phyloP scores from a whole-genome alignment of 64 coral and sea anemone genomes.

The Montipora sp. region DNA sequence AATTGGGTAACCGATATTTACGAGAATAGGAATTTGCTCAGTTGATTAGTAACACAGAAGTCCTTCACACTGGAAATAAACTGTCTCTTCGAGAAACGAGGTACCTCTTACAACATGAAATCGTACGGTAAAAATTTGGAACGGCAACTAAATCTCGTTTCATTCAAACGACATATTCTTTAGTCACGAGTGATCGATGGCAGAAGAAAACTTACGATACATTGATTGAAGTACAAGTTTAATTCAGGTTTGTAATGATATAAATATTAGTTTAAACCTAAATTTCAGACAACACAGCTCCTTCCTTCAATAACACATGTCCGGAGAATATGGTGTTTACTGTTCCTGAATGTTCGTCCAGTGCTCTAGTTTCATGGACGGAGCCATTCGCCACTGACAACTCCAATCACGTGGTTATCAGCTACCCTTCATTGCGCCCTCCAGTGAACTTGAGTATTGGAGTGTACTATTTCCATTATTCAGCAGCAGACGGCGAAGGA shows the following conservation, averaged over 20 bases:
- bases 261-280: background rate
- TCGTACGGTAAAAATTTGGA: too few species aligned
- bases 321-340: conserved; percentile 6
- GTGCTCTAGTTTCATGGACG: conserved; percentile 4
- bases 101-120: too few species aligned
- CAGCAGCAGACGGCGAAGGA: background rate
- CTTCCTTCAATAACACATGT: conserved; percentile 38
- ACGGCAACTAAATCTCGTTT: too few species aligned
- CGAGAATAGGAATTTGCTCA: too few species aligned
- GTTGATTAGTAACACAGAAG: too few species aligned
- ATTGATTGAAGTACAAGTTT: too few species aligned
- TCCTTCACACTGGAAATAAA: too few species aligned
- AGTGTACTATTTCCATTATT: conserved; percentile 16
- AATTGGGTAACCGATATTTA: too few species aligned
- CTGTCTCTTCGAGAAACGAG: too few species aligned
- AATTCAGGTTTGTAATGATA: background rate
- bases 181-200: too few species aligned
- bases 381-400: conserved; percentile 46
- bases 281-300: conserved; percentile 5
- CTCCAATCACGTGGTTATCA: conserved; percentile 32
- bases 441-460: conserved; percentile 21
- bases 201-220: too few species aligned
- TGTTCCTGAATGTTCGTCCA: background rate
- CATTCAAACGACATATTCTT: too few species aligned
- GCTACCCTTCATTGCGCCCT: conserved; percentile 26